Base-by-base conservation (phyloP, 2,113 vertebrate genomes). In the Numenius arquata region DNA sequence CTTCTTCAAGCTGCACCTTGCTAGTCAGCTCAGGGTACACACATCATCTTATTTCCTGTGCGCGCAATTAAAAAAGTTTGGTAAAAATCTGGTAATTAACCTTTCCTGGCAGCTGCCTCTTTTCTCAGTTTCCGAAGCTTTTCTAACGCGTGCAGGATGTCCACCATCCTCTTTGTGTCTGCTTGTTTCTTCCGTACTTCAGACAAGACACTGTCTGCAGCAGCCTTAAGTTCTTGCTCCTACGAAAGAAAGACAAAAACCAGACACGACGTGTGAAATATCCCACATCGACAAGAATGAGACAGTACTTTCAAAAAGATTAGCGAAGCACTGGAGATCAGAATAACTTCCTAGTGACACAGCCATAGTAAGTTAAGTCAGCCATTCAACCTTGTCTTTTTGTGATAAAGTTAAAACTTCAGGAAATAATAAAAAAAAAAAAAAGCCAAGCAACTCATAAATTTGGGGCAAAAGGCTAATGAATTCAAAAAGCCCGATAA, bases 151-250 rank as follows among this genome's bases (percentile, higher is more conserved):
- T 94, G 97, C 47, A 99, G 97, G 87, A 99, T 72, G 38, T 99
- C 99, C 83, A 98, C 96, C 99, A 99, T 99, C 95, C 99, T 98
- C 95, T 99, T 99, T 3, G 99, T 97, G 12, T 99, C 99, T 2
- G 98, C 98, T 95, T 99, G 99, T 80, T 99, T 99, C 97, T 98
- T 99, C 94, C 98, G 97, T n/a, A 99, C 99, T 95, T 99, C 99
- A 18, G 98, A 98, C 43, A 99, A 98, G 9, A 99, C 99, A 0
- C 98, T 96, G 93, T 99, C 99, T 14, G 99, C 99, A 11, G 99
- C 98, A 88, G 98, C 97, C 96, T 99, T 99, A 79, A 99, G 98
- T 74, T 99, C 99, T 74, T 95, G 98, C 52, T 99, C 99, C 99
- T 99, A 65, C 2, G 45, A 47, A 22, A 30, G 62, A 30, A 90